These are phyloP conservation scores for Manis crassicaudata DNA, from an alignment of 2,797 vertebrate genomes.

Conservation along the genomic window DNA sequence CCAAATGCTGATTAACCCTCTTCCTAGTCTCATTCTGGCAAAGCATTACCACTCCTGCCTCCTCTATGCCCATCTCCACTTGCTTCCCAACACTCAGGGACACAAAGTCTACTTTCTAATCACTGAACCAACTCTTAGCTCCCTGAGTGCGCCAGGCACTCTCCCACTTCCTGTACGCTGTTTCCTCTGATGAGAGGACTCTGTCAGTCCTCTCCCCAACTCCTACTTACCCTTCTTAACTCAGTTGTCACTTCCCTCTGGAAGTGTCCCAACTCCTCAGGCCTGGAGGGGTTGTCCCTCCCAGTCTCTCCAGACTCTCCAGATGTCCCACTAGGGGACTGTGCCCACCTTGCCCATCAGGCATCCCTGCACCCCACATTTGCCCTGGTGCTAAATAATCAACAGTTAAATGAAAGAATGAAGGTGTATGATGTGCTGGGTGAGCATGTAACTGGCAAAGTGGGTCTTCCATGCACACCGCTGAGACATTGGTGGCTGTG, in stretches of 20 bases:
- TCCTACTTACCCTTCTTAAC: background rate
- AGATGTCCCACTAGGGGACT: background rate
- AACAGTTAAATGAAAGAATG: background rate
- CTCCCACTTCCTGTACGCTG: background rate
- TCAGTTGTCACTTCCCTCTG: background rate
- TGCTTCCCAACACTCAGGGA: background rate
- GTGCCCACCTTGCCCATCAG: background rate
- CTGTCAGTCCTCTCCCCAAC: background rate
- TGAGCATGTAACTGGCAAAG: background rate
- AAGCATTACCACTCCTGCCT: background rate
- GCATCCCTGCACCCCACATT: background rate
- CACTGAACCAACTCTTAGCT: background rate
- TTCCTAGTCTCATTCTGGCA: background rate
- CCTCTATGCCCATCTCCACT: fast-evolving
- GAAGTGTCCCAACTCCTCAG: background rate
- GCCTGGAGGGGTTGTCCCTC: background rate
- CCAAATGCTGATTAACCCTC: background rate
- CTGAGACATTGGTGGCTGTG: background rate
- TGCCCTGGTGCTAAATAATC: background rate
- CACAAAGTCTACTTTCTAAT: background rate
- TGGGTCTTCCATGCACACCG: background rate
- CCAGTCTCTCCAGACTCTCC: background rate
- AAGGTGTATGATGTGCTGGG: fast-evolving
- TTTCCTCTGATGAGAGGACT: background rate
- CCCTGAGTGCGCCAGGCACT: background rate